Evolutionary conservation across 2,113 vertebrate genomes (phyloP).

Genomic region (Steatornis caripensis): DNA sequence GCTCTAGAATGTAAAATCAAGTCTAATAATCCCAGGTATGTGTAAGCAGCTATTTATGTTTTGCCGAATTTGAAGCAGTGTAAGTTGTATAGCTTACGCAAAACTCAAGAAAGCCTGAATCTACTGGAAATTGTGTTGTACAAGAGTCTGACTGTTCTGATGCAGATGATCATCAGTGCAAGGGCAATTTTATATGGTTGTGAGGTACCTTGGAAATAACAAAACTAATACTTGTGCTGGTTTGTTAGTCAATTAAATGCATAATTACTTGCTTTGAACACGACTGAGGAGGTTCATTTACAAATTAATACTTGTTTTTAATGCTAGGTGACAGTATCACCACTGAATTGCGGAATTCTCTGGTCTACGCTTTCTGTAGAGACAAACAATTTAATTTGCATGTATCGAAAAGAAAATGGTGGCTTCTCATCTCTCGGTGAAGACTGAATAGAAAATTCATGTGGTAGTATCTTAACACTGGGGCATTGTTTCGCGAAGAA

Average conservation of each 20-base stretch:
- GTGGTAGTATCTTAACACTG: not conserved
- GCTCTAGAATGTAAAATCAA: not conserved
- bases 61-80: not conserved
- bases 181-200: not conserved
- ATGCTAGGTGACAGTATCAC: slow-evolving; percentile 32
- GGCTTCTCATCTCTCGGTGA: not conserved
- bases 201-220: slow-evolving; percentile 18
- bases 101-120: not conserved
- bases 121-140: not conserved
- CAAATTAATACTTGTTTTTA: slow-evolving; percentile 30
- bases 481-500: not conserved
- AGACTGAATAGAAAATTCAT: not conserved
- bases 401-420: slow-evolving; percentile 53
- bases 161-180: not conserved
- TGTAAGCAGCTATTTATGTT: not conserved
- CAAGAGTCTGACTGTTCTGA: not conserved
- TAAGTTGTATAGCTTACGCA: not conserved
- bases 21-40: not conserved
- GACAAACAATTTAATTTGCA: slow-evolving; percentile 43
- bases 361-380: not conserved
- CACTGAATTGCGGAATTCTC: not conserved
- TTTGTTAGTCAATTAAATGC: slow-evolving; percentile 27
- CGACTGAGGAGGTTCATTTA: not conserved
- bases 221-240: slow-evolving; percentile 13
- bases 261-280: slow-evolving; percentile 22